Conservation (phyloP, 1,140 invertebrate species). For the Metopolophium dirhodum region DNA sequence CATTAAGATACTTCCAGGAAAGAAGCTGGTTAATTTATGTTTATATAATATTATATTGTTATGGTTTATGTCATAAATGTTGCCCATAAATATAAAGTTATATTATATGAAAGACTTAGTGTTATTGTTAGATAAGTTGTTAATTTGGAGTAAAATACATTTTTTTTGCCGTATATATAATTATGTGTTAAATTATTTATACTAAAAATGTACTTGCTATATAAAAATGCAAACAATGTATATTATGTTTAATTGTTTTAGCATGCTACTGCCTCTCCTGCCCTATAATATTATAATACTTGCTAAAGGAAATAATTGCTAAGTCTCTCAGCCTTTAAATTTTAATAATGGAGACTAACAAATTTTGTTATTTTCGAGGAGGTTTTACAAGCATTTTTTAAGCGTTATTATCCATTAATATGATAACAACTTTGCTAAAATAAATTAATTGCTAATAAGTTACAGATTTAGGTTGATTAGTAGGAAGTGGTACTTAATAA, state of each 20-base stretch:
- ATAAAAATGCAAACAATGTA: neutral
- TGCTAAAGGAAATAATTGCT: neutral
- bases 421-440: neutral
- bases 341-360: neutral
- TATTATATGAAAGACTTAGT: constrained; percentile 15
- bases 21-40: neutral
- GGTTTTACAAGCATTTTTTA: neutral
- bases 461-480: neutral
- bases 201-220: neutral
- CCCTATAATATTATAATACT: neutral
- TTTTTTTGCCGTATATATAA: neutral
- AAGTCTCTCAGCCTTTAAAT: neutral
- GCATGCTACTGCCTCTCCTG: neutral
- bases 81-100: neutral
- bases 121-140: neutral
- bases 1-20: neutral
- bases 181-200: neutral
- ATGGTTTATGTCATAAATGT: neutral
- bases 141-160: neutral
- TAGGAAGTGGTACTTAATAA: neutral
- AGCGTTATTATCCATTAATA: neutral
- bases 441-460: neutral
- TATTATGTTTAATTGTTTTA: neutral
- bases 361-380: neutral
- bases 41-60: neutral